phyloP scores from a whole-genome alignment of 2,113 vertebrate genomes.

The Crypturellus undulatus region DNA sequence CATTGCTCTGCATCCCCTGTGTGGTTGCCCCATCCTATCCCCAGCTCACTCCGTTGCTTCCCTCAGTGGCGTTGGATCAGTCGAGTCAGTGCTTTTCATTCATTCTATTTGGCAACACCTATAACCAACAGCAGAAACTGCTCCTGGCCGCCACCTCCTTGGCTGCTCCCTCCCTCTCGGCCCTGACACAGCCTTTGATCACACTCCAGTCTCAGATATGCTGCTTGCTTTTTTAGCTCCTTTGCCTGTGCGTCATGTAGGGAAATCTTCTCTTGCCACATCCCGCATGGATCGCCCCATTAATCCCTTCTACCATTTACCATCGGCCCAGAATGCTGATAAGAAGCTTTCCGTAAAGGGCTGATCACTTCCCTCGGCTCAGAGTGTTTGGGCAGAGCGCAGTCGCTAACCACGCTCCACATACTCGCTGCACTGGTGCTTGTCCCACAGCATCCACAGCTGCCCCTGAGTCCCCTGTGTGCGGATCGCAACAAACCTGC shows the following conservation, averaged over 20 bases:
- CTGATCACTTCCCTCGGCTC: not conserved
- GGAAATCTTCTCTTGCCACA: not conserved
- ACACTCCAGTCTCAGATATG: rapidly evolving
- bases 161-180: not conserved
- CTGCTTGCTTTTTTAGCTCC: not conserved
- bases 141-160: not conserved
- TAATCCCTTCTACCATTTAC: not conserved
- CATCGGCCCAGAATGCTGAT: not conserved
- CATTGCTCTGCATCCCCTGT: not conserved
- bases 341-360: not conserved
- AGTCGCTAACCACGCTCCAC: not conserved
- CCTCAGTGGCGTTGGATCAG: not conserved
- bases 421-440: not conserved
- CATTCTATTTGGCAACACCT: not conserved
- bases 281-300: not conserved
- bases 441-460: not conserved
- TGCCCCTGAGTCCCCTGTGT: not conserved
- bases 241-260: not conserved
- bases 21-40: not conserved
- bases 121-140: not conserved
- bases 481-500: not conserved
- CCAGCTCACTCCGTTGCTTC: not conserved
- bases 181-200: not conserved
- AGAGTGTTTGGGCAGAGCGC: not conserved
- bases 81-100: not conserved